phyloP scores from a whole-genome alignment of 2,888 invertebrate species.

The Orchesella flavescens region DNA sequence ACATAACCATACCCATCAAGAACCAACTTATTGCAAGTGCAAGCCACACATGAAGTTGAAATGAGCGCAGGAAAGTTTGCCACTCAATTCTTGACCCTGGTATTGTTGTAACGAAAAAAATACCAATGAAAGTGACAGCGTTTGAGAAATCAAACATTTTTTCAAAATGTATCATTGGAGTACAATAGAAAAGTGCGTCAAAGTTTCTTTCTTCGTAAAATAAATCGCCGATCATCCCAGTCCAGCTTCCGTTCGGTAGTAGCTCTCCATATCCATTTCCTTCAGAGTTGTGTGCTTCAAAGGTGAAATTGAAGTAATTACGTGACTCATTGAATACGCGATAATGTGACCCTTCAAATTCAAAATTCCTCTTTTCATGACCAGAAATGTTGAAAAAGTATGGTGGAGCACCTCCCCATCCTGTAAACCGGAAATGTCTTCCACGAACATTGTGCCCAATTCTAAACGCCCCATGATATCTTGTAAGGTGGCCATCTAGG shows the following conservation, averaged over 20 bases:
- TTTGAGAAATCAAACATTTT: background rate
- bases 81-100: background rate
- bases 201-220: background rate
- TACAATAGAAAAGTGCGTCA: background rate
- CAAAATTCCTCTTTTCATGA: too few species aligned
- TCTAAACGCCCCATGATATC: background rate
- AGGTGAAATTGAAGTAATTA: conserved; percentile 3
- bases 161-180: background rate
- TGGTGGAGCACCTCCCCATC: conserved; percentile 22
- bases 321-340: conserved; percentile 3
- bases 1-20: background rate
- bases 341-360: background rate
- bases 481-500: too few species aligned
- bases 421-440: conserved; percentile 5
- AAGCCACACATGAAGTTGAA: background rate
- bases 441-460: conserved; percentile 46
- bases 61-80: conserved; percentile 25
- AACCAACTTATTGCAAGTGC: background rate
- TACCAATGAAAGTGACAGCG: background rate
- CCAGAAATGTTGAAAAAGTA: background rate
- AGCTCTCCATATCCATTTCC: background rate
- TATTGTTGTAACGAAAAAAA: background rate
- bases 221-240: conserved; percentile 20
- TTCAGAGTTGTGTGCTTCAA: background rate
- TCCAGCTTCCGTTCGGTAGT: conserved; percentile 29